Evolutionary conservation across 2,113 vertebrate species (phyloP), one percentile per base, ranked within the genome.

Genomic region (Caloenas nicobarica): DNA sequence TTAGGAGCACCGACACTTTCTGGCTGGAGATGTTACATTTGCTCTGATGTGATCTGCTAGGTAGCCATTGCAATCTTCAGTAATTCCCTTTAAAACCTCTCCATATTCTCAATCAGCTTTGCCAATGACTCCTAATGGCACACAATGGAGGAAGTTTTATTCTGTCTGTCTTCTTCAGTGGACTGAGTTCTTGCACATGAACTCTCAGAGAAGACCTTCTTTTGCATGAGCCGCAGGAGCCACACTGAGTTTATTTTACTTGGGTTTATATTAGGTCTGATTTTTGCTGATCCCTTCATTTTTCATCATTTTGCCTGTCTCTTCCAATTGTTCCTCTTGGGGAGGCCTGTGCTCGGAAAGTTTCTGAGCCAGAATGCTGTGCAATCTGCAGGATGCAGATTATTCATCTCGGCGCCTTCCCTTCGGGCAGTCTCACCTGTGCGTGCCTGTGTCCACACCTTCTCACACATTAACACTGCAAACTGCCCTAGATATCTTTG

Each of bases 271-370:
- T 91, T 94, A 80, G 81, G 71, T 64, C 81, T 79, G 65, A 57
- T 94, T 96, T 94, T 91, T 93, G 93, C 95, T 86, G 90, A 89
- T 92, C 77, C 48, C 57, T 92, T 96, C 61, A 79, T 94, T 97
- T 96, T 90, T 93, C 80, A 92, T 71, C 48, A 60, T 94, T 91
- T 87, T 42, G 40, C 12, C 68, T 78, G 77, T 78, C 86, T 73
- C 60, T 86, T 72, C 61, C 80, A 60, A 0, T 81, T 84, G 66
- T 92, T 92, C 77, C 88, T 8, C 7, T 46, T 84, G 83, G 60
- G 76, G 65, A 92, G 86, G 64, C 29, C 69, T 88, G 79, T 84
- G 87, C 79, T 91, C 81, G 61, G 81, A 91, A 87, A 88, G 71
- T 9, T 89, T 54, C 78, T 54, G 87, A 72, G 84, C 70, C 95